Evolutionary conservation across 1,140 invertebrate genomes (phyloP), one percentile per base, ranked within the genome.

Genomic region (Pseudomyrmex concolor): DNA sequence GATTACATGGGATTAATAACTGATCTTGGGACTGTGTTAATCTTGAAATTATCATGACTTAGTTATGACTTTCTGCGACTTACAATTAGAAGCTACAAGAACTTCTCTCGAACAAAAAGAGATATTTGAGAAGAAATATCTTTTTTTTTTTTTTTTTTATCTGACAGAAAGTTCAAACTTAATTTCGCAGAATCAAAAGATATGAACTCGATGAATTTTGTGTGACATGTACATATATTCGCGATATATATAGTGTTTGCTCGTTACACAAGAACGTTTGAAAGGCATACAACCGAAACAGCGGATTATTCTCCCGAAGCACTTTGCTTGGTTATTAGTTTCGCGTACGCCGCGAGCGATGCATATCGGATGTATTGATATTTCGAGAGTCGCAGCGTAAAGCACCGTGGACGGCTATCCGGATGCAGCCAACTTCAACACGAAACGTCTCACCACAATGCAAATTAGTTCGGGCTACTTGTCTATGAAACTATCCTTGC

Each of bases 361-460:
- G 76, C 54, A 48, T 80, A 70, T 43, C 54, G 48, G 25, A 59
- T 64, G 25, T 77, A 86, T 83, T 78, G 72, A 84, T 51, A 80
- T 19, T 84, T 83, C 72, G 55, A 19, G 51, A 25, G 55, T 78
- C 80, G 72, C 5, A 7, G 63, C 72, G 48, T 86, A 67, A 72
- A 86, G 84, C 62, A 45, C 76, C 55, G 34, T 3, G 67, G 76
- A 68, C 50, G 84, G 72, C 70, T 63, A 76, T n/a, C 54, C 64
- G 63, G 68, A 86, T 78, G 66, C 73, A 55, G 25, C 59, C 86
- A 87, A 81, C 74, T 88, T 76, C 83, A 89, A 87, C 80, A 90
- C 68, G 81, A 84, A 87, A 84, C 57, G 83, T 84, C 83, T 78
- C 67, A 86, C 89, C 89, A 83, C 89, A 90, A 90, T 90, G 89